phyloP scores from a whole-genome alignment of 2,888 invertebrate species.

The Fragum sueziense region DNA sequence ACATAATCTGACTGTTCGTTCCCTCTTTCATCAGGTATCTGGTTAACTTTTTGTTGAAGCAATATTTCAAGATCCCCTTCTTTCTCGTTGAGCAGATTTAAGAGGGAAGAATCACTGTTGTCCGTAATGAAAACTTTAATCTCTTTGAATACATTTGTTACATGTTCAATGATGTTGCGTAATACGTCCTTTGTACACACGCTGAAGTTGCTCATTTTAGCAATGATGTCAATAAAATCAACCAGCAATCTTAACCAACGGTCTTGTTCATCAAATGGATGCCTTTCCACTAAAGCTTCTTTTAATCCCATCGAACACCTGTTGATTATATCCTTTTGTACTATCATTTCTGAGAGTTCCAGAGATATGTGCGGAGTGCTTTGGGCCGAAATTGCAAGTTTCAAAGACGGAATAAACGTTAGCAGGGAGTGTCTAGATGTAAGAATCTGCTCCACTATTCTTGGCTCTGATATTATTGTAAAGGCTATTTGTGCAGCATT shows the following conservation, averaged over 20 bases:
- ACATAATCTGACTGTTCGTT: conserved; percentile 35
- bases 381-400: not conserved
- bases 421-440: not conserved
- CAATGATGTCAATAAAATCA: not conserved
- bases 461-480: not conserved
- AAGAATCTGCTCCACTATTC: not conserved
- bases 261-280: not conserved
- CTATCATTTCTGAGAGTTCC: not conserved
- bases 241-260: not conserved
- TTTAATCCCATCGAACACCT: not conserved
- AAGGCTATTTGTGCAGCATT: not conserved
- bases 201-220: not conserved
- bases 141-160: not conserved
- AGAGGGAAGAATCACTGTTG: not conserved
- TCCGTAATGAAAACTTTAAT: not conserved
- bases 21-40: not conserved
- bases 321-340: not conserved
- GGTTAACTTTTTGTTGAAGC: not conserved
- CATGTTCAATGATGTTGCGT: not conserved
- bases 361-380: not conserved
- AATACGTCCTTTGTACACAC: not conserved
- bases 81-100: not conserved
- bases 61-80: not conserved
- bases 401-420: not conserved
- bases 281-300: not conserved